Evolutionary conservation across 2,888 invertebrate species (phyloP).

Genomic region (Norana najaformis): DNA sequence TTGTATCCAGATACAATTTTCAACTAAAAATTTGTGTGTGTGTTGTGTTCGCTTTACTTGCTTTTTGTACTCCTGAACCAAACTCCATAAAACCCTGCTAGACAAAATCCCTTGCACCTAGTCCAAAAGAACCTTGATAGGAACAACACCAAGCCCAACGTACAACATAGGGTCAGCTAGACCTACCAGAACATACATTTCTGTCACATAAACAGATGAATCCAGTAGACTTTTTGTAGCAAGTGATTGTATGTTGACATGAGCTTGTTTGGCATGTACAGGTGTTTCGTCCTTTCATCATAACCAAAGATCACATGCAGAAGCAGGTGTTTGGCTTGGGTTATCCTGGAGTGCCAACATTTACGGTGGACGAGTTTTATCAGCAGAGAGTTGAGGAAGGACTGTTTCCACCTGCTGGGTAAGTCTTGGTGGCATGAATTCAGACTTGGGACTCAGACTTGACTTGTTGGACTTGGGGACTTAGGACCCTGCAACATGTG

Average conservation of each 20-base stretch:
- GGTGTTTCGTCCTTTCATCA: conserved; percentile 58
- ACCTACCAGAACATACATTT: background rate
- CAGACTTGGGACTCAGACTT: conserved; percentile 51
- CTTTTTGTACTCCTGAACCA: background rate
- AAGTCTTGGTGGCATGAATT: conserved; percentile 47
- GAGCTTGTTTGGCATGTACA: conserved; percentile 24
- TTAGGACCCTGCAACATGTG: too few species aligned
- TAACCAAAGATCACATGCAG: conserved; percentile 83
- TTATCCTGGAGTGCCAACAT: conserved; percentile 87
- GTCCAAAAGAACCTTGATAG: background rate
- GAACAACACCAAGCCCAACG: background rate
- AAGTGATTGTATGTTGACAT: too few species aligned
- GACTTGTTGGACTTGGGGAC: too few species aligned
- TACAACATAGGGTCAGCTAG: background rate
- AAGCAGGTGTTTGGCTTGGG: conserved; percentile 91
- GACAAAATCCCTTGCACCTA: background rate
- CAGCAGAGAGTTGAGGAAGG: conserved; percentile 69
- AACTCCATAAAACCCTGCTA: background rate
- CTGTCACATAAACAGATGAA: background rate
- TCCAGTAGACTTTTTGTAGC: background rate
- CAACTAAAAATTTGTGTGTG: too few species aligned
- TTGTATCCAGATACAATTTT: too few species aligned
- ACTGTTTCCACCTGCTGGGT: conserved; percentile 39
- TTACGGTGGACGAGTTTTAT: conserved; percentile 94
- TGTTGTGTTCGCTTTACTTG: too few species aligned